Evolutionary conservation across 2,113 vertebrate species (phyloP).

Genomic region (Vombatus ursinus): DNA sequence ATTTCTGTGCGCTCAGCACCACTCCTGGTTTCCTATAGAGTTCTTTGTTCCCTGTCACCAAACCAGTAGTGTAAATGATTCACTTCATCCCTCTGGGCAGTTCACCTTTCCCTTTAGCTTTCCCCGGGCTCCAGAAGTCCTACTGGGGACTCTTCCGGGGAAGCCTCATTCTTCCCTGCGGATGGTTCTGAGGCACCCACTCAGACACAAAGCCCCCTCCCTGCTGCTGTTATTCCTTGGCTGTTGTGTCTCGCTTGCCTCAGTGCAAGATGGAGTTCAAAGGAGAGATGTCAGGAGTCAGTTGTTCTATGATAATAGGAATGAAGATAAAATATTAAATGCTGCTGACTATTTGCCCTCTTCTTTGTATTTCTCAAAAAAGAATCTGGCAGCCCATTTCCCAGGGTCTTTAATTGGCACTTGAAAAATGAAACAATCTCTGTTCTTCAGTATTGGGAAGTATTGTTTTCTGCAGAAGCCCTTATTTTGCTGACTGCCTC

Average conservation of each 20-base stretch:
- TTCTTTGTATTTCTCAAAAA: constrained; percentile 53
- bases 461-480: background rate
- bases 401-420: constrained; percentile 44
- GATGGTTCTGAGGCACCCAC: background rate
- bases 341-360: constrained; percentile 63
- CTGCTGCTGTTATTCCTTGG: constrained; percentile 43
- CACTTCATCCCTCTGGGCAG: background rate
- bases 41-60: background rate
- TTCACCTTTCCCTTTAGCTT: too few relatives aligned
- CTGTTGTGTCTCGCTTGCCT: constrained; percentile 66
- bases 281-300: constrained; percentile 69
- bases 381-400: constrained; percentile 40
- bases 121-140: background rate
- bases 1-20: constrained; percentile 42
- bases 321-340: constrained; percentile 78
- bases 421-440: constrained; percentile 43
- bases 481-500: background rate
- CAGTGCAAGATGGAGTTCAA: constrained; percentile 67
- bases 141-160: background rate
- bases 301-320: constrained; percentile 75
- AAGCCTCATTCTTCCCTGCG: background rate
- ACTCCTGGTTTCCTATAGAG: background rate
- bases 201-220: background rate
- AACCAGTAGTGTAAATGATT: background rate
- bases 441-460: background rate